Percentiles rank a stretch among this genome's conserved stretches.
Conservation (phyloP, 2,888 invertebrate species). For the Cetonia aurata region DNA sequence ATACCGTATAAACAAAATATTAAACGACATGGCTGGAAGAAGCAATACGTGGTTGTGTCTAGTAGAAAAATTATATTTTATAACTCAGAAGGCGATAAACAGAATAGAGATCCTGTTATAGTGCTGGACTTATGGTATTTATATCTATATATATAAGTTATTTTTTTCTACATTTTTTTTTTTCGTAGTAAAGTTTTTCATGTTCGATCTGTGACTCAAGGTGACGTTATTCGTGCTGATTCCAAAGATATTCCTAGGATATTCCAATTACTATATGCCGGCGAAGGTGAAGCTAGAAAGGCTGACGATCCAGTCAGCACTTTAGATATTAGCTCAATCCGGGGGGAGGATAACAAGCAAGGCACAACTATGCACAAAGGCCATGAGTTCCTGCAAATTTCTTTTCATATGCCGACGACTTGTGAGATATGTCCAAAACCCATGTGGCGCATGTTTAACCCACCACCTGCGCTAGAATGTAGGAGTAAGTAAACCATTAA, state of each 20-base stretch:
- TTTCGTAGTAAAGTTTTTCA: conserved; percentile 94
- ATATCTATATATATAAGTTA: background rate
- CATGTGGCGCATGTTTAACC: conserved; percentile 97
- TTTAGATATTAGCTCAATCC: conserved; percentile 69
- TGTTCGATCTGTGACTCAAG: conserved; percentile 97
- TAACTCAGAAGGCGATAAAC: conserved; percentile 93
- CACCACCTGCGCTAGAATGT: conserved; percentile 97
- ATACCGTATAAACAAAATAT: conserved; percentile 97
- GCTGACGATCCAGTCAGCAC: conserved; percentile 75
- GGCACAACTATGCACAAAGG: conserved; percentile 86
- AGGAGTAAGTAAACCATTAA: conserved; percentile 76
- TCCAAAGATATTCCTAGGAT: conserved; percentile 99
- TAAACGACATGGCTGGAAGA: conserved; percentile 95
- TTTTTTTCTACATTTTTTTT: conserved; percentile 42
- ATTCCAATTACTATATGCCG: conserved; percentile 96
- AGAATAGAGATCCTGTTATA: conserved; percentile 93
- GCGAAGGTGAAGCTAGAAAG: conserved; percentile 92
- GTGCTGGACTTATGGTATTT: conserved; percentile 93
- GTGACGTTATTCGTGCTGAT: conserved; percentile 98
- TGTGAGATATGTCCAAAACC: conserved; percentile 98
- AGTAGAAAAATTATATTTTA: conserved; percentile 98
- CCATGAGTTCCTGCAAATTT: conserved; percentile 96
- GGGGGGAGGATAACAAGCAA: conserved; percentile 67
- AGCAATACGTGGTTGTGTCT: conserved; percentile 96
- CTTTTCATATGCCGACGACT: conserved; percentile 97